Percentiles rank a stretch among this genome's conserved stretches.
Evolutionary conservation across 1,140 invertebrate species (phyloP).

Genomic region (Zaprionus kolodkinae): DNA sequence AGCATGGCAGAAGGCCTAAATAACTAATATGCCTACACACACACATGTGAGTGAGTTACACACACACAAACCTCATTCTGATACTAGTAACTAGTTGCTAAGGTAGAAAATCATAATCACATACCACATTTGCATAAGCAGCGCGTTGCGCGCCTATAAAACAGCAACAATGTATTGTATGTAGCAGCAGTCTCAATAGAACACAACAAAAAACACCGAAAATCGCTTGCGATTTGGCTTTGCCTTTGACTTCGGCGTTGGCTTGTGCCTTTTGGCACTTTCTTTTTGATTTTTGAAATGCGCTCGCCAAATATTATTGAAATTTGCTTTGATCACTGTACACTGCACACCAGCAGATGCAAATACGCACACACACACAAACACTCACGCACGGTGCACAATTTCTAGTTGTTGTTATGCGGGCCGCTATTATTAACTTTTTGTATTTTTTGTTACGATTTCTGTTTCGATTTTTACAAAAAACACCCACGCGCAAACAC

Average conservation of each 20-base stretch:
- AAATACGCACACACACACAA: slow-evolving; percentile 16
- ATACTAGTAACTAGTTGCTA: slow-evolving; percentile 55
- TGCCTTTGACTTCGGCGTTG: not conserved
- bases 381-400: slow-evolving; percentile 8
- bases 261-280: slow-evolving; percentile 47
- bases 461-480: slow-evolving; percentile 68
- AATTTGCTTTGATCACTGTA: slow-evolving; percentile 26
- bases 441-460: slow-evolving; percentile 62
- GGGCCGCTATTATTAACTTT: slow-evolving; percentile 50
- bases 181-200: slow-evolving; percentile 19
- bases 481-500: slow-evolving; percentile 42
- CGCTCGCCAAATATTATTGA: slow-evolving; percentile 28
- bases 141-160: slow-evolving; percentile 42
- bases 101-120: slow-evolving; percentile 48
- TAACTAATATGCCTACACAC: not conserved
- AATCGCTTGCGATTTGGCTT: slow-evolving; percentile 15
- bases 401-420: slow-evolving; percentile 16
- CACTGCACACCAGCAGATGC: slow-evolving; percentile 14
- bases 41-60: too few relatives aligned
- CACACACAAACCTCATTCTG: not conserved
- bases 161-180: slow-evolving; percentile 39
- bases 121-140: slow-evolving; percentile 78
- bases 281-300: slow-evolving; percentile 40
- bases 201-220: slow-evolving; percentile 51
- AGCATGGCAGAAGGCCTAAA: slow-evolving; percentile 22